Conservation (phyloP, 2,797 vertebrate genomes). For the Crocidura indochinensis region DNA sequence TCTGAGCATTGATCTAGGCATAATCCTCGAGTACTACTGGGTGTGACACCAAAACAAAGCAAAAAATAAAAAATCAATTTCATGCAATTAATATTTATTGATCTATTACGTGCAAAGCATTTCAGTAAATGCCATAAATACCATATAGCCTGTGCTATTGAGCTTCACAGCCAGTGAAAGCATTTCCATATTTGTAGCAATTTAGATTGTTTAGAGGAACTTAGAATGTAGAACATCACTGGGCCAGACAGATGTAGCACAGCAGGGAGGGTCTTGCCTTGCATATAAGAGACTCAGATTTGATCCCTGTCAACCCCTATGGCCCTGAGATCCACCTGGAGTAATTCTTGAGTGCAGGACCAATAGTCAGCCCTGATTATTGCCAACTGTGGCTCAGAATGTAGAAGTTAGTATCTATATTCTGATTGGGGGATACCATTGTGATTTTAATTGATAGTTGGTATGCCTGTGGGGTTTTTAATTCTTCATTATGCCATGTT, state of each 20-base stretch:
- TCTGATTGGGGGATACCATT: background rate
- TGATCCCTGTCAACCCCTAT: no score
- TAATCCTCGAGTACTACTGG: no score
- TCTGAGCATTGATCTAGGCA: no score
- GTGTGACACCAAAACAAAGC: no score
- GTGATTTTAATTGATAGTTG: background rate
- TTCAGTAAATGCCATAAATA: background rate
- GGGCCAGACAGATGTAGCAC: no score
- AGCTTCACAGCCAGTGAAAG: background rate
- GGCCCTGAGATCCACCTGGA: no score
- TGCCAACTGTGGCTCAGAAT: no score
- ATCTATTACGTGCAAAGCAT: background rate
- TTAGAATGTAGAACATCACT: background rate
- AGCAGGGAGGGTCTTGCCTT: no score
- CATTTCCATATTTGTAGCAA: background rate
- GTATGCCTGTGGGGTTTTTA: background rate
- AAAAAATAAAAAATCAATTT: background rate
- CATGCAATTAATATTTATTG: background rate
- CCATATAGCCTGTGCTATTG: background rate
- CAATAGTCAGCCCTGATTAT: no score
- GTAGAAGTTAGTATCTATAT: no score
- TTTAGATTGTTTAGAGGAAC: background rate
- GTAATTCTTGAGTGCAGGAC: no score
- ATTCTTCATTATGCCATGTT: background rate
- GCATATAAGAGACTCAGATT: no score